Conservation (phyloP, 2,113 vertebrate genomes). For the Pseudolaguvia tuberculata region DNA sequence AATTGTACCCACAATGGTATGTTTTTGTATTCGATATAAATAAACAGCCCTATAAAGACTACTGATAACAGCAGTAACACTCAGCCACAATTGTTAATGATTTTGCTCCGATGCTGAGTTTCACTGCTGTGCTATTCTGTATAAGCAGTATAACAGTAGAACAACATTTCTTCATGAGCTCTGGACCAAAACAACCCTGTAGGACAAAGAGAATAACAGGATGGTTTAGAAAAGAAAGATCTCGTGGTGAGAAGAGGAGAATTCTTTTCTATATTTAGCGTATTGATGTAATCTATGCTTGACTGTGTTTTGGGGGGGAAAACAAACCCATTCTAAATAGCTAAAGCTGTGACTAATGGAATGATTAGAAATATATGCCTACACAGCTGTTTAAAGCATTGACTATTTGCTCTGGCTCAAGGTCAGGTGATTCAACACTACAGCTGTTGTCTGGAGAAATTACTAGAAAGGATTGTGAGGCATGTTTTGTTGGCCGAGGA, state of each 20-base stretch:
- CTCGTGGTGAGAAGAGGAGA: conserved; percentile 58
- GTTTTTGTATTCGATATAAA: not conserved
- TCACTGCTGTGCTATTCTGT: conserved; percentile 53
- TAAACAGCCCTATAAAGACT: not conserved
- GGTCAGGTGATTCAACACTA: not conserved
- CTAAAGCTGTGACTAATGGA: not conserved
- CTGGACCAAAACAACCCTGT: conserved; percentile 55
- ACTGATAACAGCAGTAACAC: conserved; percentile 9
- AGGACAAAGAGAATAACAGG: conserved; percentile 61
- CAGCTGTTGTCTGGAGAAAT: not conserved
- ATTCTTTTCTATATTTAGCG: conserved; percentile 65
- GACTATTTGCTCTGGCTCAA: not conserved
- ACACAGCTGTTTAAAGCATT: not conserved
- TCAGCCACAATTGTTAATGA: conserved; percentile 54
- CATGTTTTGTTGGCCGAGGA: not conserved
- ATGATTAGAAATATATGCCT: not conserved
- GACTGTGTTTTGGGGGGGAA: conserved; percentile 66
- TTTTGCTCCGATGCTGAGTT: conserved; percentile 64
- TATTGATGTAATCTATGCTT: conserved; percentile 56
- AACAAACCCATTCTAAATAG: not conserved
- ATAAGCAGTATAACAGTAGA: conserved; percentile 57
- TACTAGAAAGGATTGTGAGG: not conserved
- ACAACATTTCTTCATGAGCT: conserved; percentile 58
- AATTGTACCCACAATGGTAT: not conserved
- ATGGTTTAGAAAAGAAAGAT: conserved; percentile 57